Evolutionary conservation across 2,113 vertebrate species (phyloP).

Genomic region (Rhynchomys soricoides): DNA sequence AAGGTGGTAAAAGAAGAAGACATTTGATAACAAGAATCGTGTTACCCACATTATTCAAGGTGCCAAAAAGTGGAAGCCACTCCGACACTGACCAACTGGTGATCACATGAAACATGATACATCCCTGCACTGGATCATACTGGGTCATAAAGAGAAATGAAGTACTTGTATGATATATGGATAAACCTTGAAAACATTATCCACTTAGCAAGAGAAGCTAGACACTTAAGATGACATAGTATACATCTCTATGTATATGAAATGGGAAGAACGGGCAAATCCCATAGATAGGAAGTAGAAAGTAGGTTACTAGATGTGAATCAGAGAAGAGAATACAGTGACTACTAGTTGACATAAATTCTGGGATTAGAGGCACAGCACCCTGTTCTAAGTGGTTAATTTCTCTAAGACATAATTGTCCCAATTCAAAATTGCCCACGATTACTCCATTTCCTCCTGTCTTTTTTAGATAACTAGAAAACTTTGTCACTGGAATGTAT

Average conservation of each 20-base stretch:
- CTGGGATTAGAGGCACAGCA: background rate
- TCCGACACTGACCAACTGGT: background rate
- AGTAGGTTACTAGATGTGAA: background rate
- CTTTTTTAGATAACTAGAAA: background rate
- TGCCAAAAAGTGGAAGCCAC: background rate
- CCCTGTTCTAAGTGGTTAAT: background rate
- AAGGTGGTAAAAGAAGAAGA: background rate
- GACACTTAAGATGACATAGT: background rate
- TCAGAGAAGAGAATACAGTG: background rate
- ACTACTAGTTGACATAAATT: background rate
- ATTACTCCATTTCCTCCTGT: background rate
- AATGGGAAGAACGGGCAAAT: background rate
- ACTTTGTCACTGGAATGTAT: background rate
- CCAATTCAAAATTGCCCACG: background rate
- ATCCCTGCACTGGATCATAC: background rate
- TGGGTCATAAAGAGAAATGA: background rate
- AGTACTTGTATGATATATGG: background rate
- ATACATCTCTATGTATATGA: background rate
- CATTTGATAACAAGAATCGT: background rate
- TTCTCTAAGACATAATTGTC: background rate
- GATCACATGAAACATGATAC: background rate
- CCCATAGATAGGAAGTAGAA: background rate
- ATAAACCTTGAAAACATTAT: background rate
- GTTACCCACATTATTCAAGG: background rate
- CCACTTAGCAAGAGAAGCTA: background rate